These are phyloP conservation scores for Pteronotus mesoamericanus DNA, from an alignment of 2,797 vertebrate genomes.

Conservation along the genomic window DNA sequence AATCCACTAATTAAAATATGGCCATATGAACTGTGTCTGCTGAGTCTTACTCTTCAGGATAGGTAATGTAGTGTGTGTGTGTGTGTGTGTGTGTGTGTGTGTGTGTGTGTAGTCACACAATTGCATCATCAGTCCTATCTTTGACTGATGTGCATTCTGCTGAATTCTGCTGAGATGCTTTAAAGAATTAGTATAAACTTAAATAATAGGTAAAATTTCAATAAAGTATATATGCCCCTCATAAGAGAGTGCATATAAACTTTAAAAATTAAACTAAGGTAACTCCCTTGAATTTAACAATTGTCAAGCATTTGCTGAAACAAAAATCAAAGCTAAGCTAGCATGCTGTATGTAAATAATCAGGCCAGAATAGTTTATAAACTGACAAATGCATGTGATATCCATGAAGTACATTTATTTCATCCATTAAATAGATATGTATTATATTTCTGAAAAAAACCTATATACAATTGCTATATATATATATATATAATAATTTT, in stretches of 20 bases:
- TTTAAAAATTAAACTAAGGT: not conserved
- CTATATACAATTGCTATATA: rapidly evolving
- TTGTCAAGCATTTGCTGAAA: not conserved
- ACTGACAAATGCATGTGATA: not conserved
- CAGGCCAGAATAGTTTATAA: not conserved
- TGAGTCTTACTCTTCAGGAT: not conserved
- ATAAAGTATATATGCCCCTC: not conserved
- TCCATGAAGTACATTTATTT: not conserved
- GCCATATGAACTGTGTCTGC: not conserved
- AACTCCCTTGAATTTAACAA: not conserved
- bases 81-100: too few relatives aligned
- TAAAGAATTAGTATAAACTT: not conserved
- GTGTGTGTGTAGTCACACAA: not conserved
- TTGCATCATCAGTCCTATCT: not conserved
- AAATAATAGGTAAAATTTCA: not conserved
- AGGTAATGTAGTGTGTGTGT: rapidly evolving
- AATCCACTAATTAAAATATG: not conserved
- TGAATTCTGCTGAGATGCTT: not conserved
- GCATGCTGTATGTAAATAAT: not conserved
- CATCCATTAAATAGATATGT: not conserved
- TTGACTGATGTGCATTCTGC: not conserved
- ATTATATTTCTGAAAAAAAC: not conserved
- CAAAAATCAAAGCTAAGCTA: not conserved
- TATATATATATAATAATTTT: too few relatives aligned
- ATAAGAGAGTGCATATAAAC: not conserved